A percentile compares a stretch with the other conserved stretches of the same genome.
Conservation (phyloP, 2,797 vertebrate genomes). For the Argentina silus region DNA sequence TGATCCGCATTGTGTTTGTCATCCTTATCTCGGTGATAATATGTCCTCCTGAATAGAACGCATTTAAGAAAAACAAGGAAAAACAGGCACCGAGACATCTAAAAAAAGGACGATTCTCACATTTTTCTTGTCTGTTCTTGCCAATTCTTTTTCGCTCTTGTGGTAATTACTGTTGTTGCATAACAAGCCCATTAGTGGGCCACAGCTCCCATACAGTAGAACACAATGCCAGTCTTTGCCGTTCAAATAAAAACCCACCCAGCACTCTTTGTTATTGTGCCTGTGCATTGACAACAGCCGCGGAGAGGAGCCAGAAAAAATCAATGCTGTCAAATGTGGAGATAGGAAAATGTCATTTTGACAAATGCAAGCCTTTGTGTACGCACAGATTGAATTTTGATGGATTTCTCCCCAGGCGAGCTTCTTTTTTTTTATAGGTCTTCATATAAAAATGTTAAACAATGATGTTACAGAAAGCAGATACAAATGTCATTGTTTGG, state of each 20-base stretch:
- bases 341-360: constrained; percentile 82
- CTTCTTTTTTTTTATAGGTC: constrained; percentile 74
- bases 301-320: constrained; percentile 72
- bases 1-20: constrained; percentile 40
- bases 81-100: constrained; percentile 73
- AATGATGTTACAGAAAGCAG: constrained; percentile 78
- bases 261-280: constrained; percentile 76
- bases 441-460: constrained; percentile 78
- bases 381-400: constrained; percentile 83
- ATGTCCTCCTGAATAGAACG: constrained; percentile 70
- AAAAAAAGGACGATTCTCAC: constrained; percentile 70
- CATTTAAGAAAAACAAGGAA: constrained; percentile 74
- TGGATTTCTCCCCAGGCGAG: constrained; percentile 78
- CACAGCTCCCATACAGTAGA: constrained; percentile 65
- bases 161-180: constrained; percentile 74
- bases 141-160: constrained; percentile 59
- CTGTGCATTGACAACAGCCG: constrained; percentile 75
- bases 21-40: constrained; percentile 76
- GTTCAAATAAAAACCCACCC: constrained; percentile 72
- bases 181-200: constrained; percentile 74
- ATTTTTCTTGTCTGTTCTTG: constrained; percentile 66
- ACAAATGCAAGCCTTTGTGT: constrained; percentile 81
- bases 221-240: constrained; percentile 68
- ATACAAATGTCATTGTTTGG: constrained; percentile 75
- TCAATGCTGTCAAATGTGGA: constrained; percentile 81